These are phyloP conservation scores for Ophion ventricosus DNA, from an alignment of 2,888 invertebrate species.

Conservation along the genomic window DNA sequence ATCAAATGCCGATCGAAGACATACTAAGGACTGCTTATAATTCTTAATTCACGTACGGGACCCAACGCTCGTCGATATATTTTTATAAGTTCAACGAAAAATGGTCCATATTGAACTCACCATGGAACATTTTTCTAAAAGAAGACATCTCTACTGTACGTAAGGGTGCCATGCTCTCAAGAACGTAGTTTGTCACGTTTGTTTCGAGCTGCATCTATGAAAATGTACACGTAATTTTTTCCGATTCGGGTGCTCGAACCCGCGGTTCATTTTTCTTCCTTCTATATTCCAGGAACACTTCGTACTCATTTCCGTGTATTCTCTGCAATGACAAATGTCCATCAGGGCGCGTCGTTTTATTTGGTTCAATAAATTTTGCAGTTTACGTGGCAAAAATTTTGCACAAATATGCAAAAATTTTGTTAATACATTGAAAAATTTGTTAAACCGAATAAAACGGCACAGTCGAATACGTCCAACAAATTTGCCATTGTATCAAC, in stretches of 20 bases:
- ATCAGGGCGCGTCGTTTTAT: no score
- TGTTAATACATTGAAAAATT: background rate
- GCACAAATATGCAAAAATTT: background rate
- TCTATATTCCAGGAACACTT: constrained; percentile 4
- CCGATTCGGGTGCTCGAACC: background rate
- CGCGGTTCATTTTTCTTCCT: background rate
- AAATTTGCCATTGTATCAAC: no score
- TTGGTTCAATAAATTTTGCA: no score
- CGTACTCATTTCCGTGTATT: no score
- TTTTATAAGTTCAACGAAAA: no score
- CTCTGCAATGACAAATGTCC: background rate
- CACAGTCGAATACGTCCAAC: background rate
- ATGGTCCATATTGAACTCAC: constrained; percentile 8
- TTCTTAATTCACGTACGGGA: background rate
- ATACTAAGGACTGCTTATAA: background rate
- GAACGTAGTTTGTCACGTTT: constrained; percentile 8
- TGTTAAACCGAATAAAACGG: background rate
- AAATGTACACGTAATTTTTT: background rate
- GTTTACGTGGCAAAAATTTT: no score
- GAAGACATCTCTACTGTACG: constrained; percentile 17
- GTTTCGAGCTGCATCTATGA: constrained; percentile 6
- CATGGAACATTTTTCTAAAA: constrained; percentile 9
- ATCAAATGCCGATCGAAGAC: no score
- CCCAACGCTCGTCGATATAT: background rate
- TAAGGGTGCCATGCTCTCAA: constrained; percentile 18